Conservation (phyloP, 64 coral and sea anemone species). For the Montipora capricornis region DNA sequence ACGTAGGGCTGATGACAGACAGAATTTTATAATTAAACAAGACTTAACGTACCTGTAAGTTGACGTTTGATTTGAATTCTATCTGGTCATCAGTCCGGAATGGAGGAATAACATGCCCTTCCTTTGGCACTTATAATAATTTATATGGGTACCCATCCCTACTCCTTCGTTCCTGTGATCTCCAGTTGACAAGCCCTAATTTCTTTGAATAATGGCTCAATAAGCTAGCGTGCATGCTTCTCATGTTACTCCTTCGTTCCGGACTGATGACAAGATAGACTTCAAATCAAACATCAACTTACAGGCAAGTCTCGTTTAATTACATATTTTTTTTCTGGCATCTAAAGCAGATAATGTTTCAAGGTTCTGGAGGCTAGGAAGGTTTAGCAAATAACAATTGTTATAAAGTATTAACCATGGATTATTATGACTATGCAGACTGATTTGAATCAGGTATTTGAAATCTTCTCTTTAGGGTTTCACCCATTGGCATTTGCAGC, state of each 20-base stretch:
- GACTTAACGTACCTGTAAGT: background rate
- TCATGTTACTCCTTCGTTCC: conserved; percentile 77
- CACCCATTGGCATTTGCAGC: conserved; percentile 84
- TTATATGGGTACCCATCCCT: background rate
- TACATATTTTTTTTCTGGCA: too few species aligned
- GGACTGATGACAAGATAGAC: conserved; percentile 75
- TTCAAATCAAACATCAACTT: conserved; percentile 50
- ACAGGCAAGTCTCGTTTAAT: too few species aligned
- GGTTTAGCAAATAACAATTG: too few species aligned
- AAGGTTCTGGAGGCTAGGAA: too few species aligned
- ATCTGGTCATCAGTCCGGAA: too few species aligned
- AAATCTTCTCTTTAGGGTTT: conserved; percentile 45
- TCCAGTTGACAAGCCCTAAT: background rate
- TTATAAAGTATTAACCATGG: background rate
- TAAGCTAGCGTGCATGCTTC: too few species aligned
- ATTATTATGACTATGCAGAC: too few species aligned
- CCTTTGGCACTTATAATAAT: background rate
- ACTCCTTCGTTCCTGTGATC: conserved; percentile 51
- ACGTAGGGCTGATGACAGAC: too few species aligned
- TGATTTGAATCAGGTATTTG: background rate
- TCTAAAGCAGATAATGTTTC: too few species aligned
- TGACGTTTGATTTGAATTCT: background rate
- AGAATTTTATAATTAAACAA: conserved; percentile 4
- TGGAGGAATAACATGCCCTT: background rate
- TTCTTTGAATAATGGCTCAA: too few species aligned